These are phyloP conservation scores for Temnothorax ravouxi DNA, from an alignment of 2,888 invertebrate genomes.

Conservation along the genomic window DNA sequence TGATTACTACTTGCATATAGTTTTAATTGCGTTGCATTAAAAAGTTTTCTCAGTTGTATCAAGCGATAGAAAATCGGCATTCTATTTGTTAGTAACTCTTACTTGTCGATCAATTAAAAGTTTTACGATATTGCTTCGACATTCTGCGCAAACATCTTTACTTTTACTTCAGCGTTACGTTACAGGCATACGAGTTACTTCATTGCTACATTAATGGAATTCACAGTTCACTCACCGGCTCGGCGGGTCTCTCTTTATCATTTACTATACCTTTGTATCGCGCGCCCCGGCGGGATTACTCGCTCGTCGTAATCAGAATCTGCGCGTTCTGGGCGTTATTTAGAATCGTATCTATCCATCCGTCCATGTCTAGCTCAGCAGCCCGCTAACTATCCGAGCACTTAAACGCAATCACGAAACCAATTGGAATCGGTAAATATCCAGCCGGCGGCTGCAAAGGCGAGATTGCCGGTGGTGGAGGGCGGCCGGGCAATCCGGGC, in stretches of 20 bases:
- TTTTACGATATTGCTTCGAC: slow-evolving; percentile 20
- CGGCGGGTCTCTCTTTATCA: slow-evolving; percentile 9
- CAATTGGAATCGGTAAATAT: slow-evolving; percentile 85
- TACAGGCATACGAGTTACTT: slow-evolving; percentile 24
- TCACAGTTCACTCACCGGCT: slow-evolving; percentile 14
- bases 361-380: slow-evolving; percentile 46
- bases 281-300: not conserved
- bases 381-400: slow-evolving; percentile 66
- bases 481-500: slow-evolving; percentile 16
- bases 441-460: slow-evolving; percentile 69
- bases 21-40: slow-evolving; percentile 22
- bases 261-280: slow-evolving; percentile 2
- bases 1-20: slow-evolving; percentile 6
- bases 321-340: slow-evolving; percentile 29
- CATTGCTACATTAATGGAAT: slow-evolving; percentile 28
- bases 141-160: not conserved
- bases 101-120: slow-evolving; percentile 48
- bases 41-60: not conserved
- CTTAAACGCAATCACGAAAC: slow-evolving; percentile 83
- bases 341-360: slow-evolving; percentile 43
- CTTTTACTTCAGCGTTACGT: slow-evolving; percentile 18
- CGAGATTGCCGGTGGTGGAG: slow-evolving; percentile 42
- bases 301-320: slow-evolving; percentile 28
- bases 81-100: not conserved
- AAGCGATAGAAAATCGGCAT: slow-evolving; percentile 3